Evolutionary conservation across 1,140 invertebrate genomes (phyloP).

Genomic region (Drosophila sechellia): DNA sequence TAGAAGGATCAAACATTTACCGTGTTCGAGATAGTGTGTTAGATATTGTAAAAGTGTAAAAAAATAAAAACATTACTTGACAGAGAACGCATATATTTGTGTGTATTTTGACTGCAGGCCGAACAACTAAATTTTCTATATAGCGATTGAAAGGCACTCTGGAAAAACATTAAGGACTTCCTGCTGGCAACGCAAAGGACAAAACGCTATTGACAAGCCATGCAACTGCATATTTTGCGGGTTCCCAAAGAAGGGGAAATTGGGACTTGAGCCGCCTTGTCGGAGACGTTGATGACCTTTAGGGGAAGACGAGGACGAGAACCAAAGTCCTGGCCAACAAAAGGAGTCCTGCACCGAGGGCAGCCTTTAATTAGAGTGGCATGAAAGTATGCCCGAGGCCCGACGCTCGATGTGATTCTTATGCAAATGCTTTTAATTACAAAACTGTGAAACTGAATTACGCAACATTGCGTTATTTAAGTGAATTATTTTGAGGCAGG

Average conservation of each 20-base stretch:
- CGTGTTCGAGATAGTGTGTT: too few relatives aligned
- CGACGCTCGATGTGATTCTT: conserved; percentile 61
- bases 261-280: conserved; percentile 13
- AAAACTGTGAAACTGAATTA: conserved; percentile 81
- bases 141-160: conserved; percentile 16
- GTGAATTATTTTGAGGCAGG: conserved; percentile 60
- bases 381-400: conserved; percentile 71
- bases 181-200: conserved; percentile 51
- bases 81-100: too few relatives aligned
- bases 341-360: conserved; percentile 13
- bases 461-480: conserved; percentile 80
- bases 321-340: not conserved
- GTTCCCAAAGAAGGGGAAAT: not conserved
- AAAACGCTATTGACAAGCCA: conserved; percentile 66
- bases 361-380: conserved; percentile 67
- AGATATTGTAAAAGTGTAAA: too few relatives aligned
- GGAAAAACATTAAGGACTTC: conserved; percentile 57
- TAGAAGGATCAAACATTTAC: too few relatives aligned
- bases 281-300: conserved; percentile 71
- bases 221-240: conserved; percentile 15
- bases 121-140: not conserved
- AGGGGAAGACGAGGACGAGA: conserved; percentile 8
- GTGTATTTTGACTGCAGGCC: too few relatives aligned
- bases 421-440: conserved; percentile 83
- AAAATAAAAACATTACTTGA: too few relatives aligned